Evolutionary conservation across 2,113 vertebrate species (phyloP), one percentile per base, ranked within the genome.

Genomic region (Himantopus leucocephalus): DNA sequence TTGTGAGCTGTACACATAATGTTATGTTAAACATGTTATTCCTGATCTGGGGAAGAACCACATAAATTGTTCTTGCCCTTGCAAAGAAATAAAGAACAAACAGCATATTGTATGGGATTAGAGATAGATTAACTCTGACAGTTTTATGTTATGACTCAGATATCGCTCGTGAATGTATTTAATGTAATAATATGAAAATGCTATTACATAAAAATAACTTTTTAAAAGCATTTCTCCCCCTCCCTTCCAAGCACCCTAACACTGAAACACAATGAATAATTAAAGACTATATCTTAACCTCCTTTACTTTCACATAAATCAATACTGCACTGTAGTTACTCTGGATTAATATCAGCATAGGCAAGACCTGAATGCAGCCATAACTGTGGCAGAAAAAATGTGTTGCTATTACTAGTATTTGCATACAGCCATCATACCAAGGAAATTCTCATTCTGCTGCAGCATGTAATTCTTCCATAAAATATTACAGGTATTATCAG

Each of bases 11-110:
- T 90, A 94, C 76, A 94, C 88, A 93, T 74, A 95, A 94, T 70
- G 95, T 92, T 85, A 94, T 93, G 91, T 94, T 97, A 95, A 97
- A 94, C 77, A 74, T 74, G 94, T 96, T 94, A 95, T 90, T 97
- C 91, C 88, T 96, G 87, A 96, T 83, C 79, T 96, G 81, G 81
- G 92, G 85, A 97, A 97, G 95, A 97, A 74, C 77, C 77, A 95
- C 91, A 82, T 60, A 85, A 85, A 95, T 94, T 82, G 86, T 60
- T 74, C 62, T 82, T 85, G 92, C 74, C 62, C 73, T 95, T 76
- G 66, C 70, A 88, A 76, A 96, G 73, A 85, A 95, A 92, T 91
- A 39, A 85, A 94, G 94, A 95, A 92, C 91, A 97, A 96, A 94
- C 70, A 96, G 55, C 37, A 67, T 37, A 89, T 68, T 95, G 77